Percentiles rank a stretch among this genome's conserved stretches.
Evolutionary conservation across 2,797 vertebrate genomes (phyloP).

Genomic region (Oophaga sylvatica): DNA sequence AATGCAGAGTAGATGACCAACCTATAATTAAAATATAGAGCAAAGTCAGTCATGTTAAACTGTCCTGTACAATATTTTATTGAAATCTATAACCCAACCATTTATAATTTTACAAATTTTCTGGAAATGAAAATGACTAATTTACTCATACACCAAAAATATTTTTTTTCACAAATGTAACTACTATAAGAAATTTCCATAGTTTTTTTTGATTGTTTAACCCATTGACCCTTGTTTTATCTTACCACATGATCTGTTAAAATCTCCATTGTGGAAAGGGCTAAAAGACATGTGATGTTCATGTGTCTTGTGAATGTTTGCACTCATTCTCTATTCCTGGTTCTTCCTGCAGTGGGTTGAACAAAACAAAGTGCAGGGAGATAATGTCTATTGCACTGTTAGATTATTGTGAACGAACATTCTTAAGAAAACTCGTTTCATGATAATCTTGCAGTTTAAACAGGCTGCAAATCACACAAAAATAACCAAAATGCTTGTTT

Average conservation of each 20-base stretch:
- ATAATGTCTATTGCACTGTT: neutral
- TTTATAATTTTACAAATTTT: neutral
- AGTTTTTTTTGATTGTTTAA: neutral
- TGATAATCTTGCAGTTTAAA: too few species aligned
- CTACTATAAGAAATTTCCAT: neutral
- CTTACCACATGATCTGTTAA: neutral
- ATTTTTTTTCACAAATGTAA: neutral
- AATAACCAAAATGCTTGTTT: too few species aligned
- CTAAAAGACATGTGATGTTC: constrained; percentile 26
- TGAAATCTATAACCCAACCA: neutral
- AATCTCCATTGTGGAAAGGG: constrained; percentile 40
- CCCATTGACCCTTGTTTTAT: neutral
- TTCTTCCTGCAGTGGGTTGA: constrained; percentile 26
- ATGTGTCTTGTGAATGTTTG: constrained; percentile 17
- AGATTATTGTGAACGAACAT: too few species aligned
- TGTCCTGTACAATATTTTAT: neutral
- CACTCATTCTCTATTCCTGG: neutral
- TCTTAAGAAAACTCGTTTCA: too few species aligned
- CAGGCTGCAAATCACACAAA: too few species aligned
- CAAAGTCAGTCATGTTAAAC: neutral
- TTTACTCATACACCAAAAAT: neutral
- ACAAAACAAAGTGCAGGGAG: neutral
- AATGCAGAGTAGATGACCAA: neutral
- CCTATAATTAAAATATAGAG: neutral
- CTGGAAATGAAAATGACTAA: too few species aligned